Base-by-base conservation (phyloP, 1,140 invertebrate genomes). In the Ceratina australensis region DNA sequence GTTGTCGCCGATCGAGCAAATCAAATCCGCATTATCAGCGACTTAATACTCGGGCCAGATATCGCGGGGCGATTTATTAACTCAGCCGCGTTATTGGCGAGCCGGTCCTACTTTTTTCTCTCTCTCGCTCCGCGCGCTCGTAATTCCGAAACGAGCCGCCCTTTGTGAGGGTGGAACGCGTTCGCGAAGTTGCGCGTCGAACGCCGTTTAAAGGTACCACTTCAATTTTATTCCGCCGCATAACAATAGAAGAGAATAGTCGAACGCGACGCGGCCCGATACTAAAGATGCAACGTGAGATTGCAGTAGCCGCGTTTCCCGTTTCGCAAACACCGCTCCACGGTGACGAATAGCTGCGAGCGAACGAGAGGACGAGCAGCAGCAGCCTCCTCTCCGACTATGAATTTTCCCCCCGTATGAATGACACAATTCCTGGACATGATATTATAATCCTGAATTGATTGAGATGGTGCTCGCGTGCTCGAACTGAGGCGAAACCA, bases 231-330 rank as follows among this genome's bases (percentile, higher is more conserved):
- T 75, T 68, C 47, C n/a, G 0, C 4, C 42, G 65, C 20, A 28
- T 28, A 77, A 77, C 57, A 18, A 71, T 77, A 61, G 66, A 60
- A 26, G n/a, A 8, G 16, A 54, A 72, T 20, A 13, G 20, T n/a
- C 42, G 60, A 33, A 54, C 76, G 54, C 42, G 67, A 75, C 68
- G 78, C 59, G 77, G 18, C 5, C 13, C 81, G 82, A 83, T 82
- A 82, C 78, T 83, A 83, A 83, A 83, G 82, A 83, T 83, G 77
- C 81, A 75, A 83, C 82, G 82, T 79, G 80, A 83, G 82, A 83
- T 83, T 82, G 63, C 69, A 18, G 33, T 10, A 10, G 33, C 33
- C 10, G 24, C 1, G 52, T 52, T 33, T 22, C 18, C 18, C 26
- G 72, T 47, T 50, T n/a, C 47, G 61, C 60, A 60, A 4, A 61